phyloP scores from a whole-genome alignment of 2,888 invertebrate genomes.

The Alentia gelatinosa region DNA sequence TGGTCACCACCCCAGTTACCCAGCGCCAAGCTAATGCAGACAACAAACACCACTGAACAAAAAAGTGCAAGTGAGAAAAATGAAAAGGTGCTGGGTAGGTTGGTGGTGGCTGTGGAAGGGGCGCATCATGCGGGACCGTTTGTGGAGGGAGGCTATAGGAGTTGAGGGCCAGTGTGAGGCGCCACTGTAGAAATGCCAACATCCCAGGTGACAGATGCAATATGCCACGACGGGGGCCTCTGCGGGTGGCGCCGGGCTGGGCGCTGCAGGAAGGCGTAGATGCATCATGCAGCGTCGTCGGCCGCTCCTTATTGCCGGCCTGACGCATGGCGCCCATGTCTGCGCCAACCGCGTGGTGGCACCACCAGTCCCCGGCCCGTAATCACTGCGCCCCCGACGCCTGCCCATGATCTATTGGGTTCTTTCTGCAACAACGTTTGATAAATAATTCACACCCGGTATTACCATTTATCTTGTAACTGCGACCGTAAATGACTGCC shows the following conservation, averaged over 20 bases:
- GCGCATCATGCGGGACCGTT: not conserved
- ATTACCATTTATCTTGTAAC: slow-evolving; percentile 37
- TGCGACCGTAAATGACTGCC: not conserved
- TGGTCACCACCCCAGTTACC: not conserved
- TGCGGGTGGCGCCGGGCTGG: not conserved
- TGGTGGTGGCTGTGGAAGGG: not conserved
- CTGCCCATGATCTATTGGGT: slow-evolving; percentile 49
- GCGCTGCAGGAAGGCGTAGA: not conserved
- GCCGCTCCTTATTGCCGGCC: not conserved
- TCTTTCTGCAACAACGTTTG: slow-evolving; percentile 46
- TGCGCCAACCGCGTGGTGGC: not conserved
- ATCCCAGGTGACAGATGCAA: slow-evolving; percentile 22
- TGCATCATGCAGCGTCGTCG: not conserved
- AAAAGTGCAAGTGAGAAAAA: not conserved
- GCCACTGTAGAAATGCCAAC: not conserved
- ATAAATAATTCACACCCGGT: slow-evolving; percentile 43
- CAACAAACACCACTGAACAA: not conserved
- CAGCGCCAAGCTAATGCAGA: not conserved
- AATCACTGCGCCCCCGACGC: not conserved
- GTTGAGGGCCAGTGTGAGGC: not conserved
- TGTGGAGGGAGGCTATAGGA: not conserved
- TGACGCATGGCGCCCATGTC: not conserved
- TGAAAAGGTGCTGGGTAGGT: not conserved
- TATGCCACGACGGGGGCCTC: not conserved
- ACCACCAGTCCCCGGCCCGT: not conserved